A percentile compares a stretch with the other conserved stretches of the same genome.
phyloP scores from a whole-genome alignment of 2,113 vertebrate species.

The Corythornis madagascariensis region DNA sequence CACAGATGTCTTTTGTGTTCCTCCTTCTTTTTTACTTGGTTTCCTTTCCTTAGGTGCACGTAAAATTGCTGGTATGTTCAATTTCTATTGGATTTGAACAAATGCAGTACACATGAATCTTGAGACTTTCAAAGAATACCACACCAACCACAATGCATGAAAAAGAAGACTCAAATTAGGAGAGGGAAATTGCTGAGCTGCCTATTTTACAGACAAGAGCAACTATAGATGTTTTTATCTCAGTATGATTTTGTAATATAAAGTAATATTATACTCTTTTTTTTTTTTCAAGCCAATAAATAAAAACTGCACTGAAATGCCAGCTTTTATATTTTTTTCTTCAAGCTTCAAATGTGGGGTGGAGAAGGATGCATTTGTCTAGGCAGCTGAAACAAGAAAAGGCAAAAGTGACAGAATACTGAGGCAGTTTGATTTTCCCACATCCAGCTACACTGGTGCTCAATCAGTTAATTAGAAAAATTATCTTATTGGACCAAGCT shows the following conservation, averaged over 20 bases:
- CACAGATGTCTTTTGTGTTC: constrained; percentile 84
- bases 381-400: constrained; percentile 25
- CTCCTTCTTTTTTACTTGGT: constrained; percentile 96
- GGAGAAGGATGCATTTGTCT: constrained; percentile 17
- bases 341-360: constrained; percentile 19
- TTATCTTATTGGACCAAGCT: constrained; percentile 85
- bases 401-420: constrained; percentile 57
- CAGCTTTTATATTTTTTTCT: not conserved
- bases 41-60: constrained; percentile 96
- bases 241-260: not conserved
- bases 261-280: not conserved
- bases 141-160: not conserved
- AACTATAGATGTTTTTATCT: not conserved
- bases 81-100: constrained; percentile 83
- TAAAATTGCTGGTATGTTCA: constrained; percentile 89
- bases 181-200: not conserved
- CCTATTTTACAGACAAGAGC: constrained; percentile 11
- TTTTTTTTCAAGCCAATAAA: not conserved
- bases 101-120: constrained; percentile 49
- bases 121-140: not conserved
- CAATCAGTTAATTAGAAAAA: constrained; percentile 94
- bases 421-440: constrained; percentile 67
- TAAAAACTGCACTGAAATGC: not conserved
- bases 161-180: not conserved
- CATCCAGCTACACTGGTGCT: constrained; percentile 75